Evolutionary conservation across 2,888 invertebrate species (phyloP).

Genomic region (Ypsolopha scabrella): DNA sequence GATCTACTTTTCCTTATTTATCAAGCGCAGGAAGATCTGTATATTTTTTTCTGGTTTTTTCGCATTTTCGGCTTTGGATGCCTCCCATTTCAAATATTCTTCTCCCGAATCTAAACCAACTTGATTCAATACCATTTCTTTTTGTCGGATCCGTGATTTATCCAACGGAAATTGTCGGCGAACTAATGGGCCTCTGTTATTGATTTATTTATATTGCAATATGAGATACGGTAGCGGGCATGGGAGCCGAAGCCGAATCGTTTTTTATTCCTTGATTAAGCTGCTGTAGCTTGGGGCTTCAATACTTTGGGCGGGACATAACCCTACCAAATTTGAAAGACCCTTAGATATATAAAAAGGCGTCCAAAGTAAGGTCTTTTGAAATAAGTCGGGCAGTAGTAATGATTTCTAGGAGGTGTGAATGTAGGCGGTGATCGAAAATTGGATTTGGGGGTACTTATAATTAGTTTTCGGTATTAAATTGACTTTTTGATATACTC

Average conservation of each 20-base stretch:
- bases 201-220: conserved; percentile 61
- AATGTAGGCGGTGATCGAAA: conserved; percentile 44
- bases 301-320: not conserved
- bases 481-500: not conserved
- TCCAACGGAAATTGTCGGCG: conserved; percentile 66
- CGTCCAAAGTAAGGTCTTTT: conserved; percentile 16
- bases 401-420: conserved; percentile 37
- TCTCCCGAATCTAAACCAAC: too few species aligned
- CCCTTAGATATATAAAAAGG: not conserved
- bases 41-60: too few species aligned
- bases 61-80: too few species aligned
- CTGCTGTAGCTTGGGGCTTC: conserved; percentile 20
- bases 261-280: conserved; percentile 47
- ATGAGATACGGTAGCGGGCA: conserved; percentile 52
- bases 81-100: too few species aligned
- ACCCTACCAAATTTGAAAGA: not conserved
- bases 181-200: conserved; percentile 68
- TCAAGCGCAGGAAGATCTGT: too few species aligned
- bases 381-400: conserved; percentile 30
- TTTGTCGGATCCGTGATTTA: conserved; percentile 54
- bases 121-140: conserved; percentile 15
- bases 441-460: conserved; percentile 24
- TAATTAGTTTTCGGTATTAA: not conserved
- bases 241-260: conserved; percentile 40
- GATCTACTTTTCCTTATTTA: too few species aligned